Base-by-base conservation (phyloP, 2,797 vertebrate species). In the Rhabdomys pumilio region DNA sequence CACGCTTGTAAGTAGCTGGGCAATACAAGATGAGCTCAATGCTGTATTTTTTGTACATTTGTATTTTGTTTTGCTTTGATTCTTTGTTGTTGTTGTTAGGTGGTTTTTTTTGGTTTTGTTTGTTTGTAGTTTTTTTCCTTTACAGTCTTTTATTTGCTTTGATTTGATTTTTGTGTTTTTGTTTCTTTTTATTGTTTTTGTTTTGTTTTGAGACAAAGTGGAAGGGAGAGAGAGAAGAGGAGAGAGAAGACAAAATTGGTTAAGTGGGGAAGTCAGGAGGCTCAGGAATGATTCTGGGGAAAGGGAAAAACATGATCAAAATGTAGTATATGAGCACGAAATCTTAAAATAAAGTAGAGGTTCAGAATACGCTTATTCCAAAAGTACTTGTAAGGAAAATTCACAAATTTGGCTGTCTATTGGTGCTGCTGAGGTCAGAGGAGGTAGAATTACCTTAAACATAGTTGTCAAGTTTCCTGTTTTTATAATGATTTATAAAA, bases 361-460 rank as follows among this genome's bases (percentile, higher is more conserved):
- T 65, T 13, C 72, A 92, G 76, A 38, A 31, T 31, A 50, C 1
- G 22, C 47, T 75, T 24, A 82, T 65, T 75, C 26, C 9, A 67
- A 47, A 72, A 92, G 22, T 69, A 76, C 34, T 65, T 95, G 2
- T 57, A 47, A 22, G 20, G 38, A 95, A 88, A 53, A 34, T 94
- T 41, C 50, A 77, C 2, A 61, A 14, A 90, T 73, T 79, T 83
- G 29, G 12, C 69, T 0, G 57, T 63, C 82, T 77, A 55, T 29
- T 90, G 22, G 73, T 15, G 67, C 13, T 76, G 38, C 0, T 88
- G 15, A 93, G 38, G 4, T 24, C 65, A 29, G 2, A 22, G 75
- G 14, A 92, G 4, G 50, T 67, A 90, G 24, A 10, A 81, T 82
- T 34, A 67, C 29, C 31, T 89, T 82, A 92, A 92, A 47, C 4